A percentile compares a stretch with the other conserved stretches of the same genome.
phyloP scores from a whole-genome alignment of 2,888 invertebrate species.

The Drosophila yooni region DNA sequence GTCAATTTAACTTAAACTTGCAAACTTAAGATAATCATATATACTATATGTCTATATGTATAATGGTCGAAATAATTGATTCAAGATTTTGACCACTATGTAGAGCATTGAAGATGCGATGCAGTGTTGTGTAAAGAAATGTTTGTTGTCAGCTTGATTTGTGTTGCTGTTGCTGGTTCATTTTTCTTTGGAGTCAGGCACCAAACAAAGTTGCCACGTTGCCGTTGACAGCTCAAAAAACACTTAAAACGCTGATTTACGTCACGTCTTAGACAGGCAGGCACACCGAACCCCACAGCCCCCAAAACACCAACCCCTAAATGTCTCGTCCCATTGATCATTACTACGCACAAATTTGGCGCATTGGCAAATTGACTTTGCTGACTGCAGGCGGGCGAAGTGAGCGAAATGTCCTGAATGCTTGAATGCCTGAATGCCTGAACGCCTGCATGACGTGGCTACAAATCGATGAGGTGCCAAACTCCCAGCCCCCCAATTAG shows the following conservation, averaged over 20 bases:
- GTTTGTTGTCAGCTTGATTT: conserved; percentile 48
- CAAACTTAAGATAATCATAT: neutral
- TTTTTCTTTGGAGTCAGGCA: conserved; percentile 42
- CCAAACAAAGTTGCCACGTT: conserved; percentile 66
- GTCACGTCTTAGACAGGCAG: conserved; percentile 73
- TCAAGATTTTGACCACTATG: neutral
- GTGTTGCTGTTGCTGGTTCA: conserved; percentile 57
- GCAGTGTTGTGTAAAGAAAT: neutral
- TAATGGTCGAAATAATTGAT: neutral
- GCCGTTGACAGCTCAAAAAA: conserved; percentile 70
- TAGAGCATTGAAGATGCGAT: conserved; percentile 30
- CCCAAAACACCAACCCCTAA: neutral
- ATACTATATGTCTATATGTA: neutral
- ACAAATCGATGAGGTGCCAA: conserved; percentile 74
- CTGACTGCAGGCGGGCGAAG: conserved; percentile 28
- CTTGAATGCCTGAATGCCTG: conserved; percentile 41
- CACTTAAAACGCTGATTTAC: conserved; percentile 79
- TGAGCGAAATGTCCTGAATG: conserved; percentile 4
- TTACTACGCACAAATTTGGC: conserved; percentile 72
- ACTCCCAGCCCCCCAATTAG: conserved; percentile 33
- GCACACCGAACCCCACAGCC: conserved; percentile 6
- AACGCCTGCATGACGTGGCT: conserved; percentile 67
- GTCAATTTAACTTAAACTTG: neutral
- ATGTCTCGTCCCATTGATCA: conserved; percentile 50
- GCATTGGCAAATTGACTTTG: conserved; percentile 75